Base-by-base conservation (phyloP, 2,888 invertebrate species). In the Papilio demoleus region DNA sequence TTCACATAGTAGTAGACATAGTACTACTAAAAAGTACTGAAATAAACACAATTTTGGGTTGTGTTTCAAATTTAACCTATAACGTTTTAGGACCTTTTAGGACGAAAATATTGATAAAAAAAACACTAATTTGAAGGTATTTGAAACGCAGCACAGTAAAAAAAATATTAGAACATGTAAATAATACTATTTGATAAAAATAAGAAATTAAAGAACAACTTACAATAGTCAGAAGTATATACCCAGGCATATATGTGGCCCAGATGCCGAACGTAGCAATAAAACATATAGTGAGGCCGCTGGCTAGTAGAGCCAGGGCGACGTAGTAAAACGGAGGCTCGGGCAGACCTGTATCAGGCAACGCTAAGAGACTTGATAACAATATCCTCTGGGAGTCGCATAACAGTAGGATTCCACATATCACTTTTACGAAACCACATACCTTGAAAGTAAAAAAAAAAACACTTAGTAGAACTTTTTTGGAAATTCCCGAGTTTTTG, bases 281-380 rank as follows among this genome's bases (percentile, higher is more conserved):
- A 6, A 95, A 90, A 65, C 96, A 94, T 63, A 96, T 93, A 40
- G 94, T 84, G 65, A 97, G 91, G 0, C 97, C 97, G 0, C 95
- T 92, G 0, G 93, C 92, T n/a, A 96, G 93, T 62, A 96, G 84
- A 2, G 94, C 95, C 61, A 97, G 92, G 0, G 96, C 95, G 8
- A 96, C 90, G 80, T 97, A 97, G 81, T 96, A 96, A 77, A 97
- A 94, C 14, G 97, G 93, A 0, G 97, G 96, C 77, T 97, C 95
- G 1, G 94, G 93, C 68, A 96, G 85, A 42, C 93, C 92, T 62
- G 93, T 93, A 71, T 94, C 92, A 1, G 94, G 93, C 2, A 95
- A 93, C 5, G 95, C 95, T 73, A 97, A 83, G 36, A 97, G 89
- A 14, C 95, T 94, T 0, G 97, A 97, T 68, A 97, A 84, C 63